Base-by-base conservation (phyloP, 2,797 vertebrate species). In the Chelmon rostratus region DNA sequence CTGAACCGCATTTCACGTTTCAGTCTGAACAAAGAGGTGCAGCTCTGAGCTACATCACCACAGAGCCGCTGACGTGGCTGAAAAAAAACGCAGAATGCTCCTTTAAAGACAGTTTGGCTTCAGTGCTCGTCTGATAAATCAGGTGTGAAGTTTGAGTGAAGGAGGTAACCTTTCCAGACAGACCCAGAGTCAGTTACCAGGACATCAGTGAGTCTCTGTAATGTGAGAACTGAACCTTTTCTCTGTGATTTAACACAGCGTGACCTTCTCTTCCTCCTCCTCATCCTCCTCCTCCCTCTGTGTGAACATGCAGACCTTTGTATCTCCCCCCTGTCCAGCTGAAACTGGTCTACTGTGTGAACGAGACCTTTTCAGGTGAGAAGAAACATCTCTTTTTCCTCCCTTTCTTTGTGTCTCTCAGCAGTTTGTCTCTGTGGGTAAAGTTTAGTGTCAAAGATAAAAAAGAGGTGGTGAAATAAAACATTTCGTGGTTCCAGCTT, bases 321-420 rank as follows among this genome's bases (percentile, higher is more conserved):
- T 13, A 8, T 21, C 49, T 10, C 31, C 40, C 8, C 52, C 44
- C 50, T 0, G 10, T 64, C 66, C 56, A 1, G 67, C 63, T 68
- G 40, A 21, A 35, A 64, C 65, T 1, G 57, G 28, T 8, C 13
- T 8, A 23, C 28, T 40, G 82, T 84, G 85, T 65, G 86, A 89
- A 83, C 12, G 1, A 68, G 87, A 90, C 87, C 82, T 87, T 90
- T 90, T 64, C 85, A 88, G 83, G 78, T 83, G 71, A 73, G 37
- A 21, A 44, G 33, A 56, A 37, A 35, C 65, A n/a, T 71, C 31
- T 59, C 1, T 23, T 21, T 37, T 9, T 31, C 25, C 5, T 28
- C 31, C 3, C 13, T 31, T 3, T 31, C 23, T 31, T 7, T 44
- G 16, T 37, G 5, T 52, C 38, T 33, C 46, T 33, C 78, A 42